Evolutionary conservation across 2,888 invertebrate genomes (phyloP), one percentile per base, ranked within the genome.

Genomic region (Dynastes tityus): DNA sequence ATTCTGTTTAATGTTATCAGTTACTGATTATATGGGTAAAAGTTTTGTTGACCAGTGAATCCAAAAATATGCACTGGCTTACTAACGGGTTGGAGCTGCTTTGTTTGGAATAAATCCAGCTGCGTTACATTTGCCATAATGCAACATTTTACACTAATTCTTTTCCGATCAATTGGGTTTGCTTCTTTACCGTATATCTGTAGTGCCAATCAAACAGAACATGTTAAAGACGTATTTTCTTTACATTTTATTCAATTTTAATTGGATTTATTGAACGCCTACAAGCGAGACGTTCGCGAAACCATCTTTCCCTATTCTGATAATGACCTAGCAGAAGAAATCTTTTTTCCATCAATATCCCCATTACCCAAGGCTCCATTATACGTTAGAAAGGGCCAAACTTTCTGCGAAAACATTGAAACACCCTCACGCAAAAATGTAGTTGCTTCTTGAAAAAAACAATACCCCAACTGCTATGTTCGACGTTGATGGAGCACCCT

Each of bases 381-480:
- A 32, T 87, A 86, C 80, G 83, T 85, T 9, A 82, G 86, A 22
- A 45, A 9, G 1, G 87, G 85, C 2, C 84, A 85, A 45, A 86
- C 89, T 6, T 90, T 89, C 82, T 91, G 91, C 82, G 90, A 89
- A 73, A 83, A 88, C 32, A 86, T 89, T 13, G 87, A 87, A 45
- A 85, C 91, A 91, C 82, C 91, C 91, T 0, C 85, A 86, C 29
- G 82, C 86, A 0, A 84, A 87, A 9, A 80, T 91, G 11, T 86
- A 87, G 22, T 81, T 81, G 6, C 81, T 88, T 2, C 80, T 88
- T 16, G 78, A 81, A n/a, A 78, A 85, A 88, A 83, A 83, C 40
- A 71, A 79, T 13, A 61, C 79, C 2, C 76, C 80, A 67, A 82
- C 79, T 58, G 82, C 81, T 51, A 76, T 85, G 49, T 85, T 85